phyloP scores from a whole-genome alignment of 1,140 invertebrate species.

The Leptinotarsa texana region DNA sequence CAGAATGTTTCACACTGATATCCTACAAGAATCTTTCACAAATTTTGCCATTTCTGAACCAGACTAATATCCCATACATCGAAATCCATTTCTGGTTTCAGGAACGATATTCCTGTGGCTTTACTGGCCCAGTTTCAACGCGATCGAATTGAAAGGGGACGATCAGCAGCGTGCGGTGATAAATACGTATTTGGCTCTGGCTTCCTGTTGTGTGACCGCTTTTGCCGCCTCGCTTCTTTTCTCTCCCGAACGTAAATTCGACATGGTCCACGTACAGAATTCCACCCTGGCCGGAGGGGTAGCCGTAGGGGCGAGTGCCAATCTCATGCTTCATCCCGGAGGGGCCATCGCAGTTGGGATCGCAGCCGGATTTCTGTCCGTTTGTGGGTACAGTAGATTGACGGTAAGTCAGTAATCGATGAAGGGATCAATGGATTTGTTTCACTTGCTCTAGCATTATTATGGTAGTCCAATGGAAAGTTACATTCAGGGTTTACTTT shows the following conservation, averaged over 20 bases:
- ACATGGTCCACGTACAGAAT: constrained; percentile 91
- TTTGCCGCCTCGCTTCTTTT: constrained; percentile 82
- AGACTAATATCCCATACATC: not conserved
- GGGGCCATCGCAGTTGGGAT: constrained; percentile 84
- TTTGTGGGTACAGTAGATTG: constrained; percentile 82
- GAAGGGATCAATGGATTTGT: no score
- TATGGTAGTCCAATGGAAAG: no score
- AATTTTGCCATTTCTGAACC: no score
- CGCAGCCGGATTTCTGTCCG: constrained; percentile 79
- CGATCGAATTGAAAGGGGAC: constrained; percentile 72
- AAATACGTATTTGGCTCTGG: constrained; percentile 89
- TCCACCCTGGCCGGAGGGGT: constrained; percentile 85
- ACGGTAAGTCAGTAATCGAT: constrained; percentile 65
- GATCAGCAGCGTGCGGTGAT: constrained; percentile 85
- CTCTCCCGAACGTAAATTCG: constrained; percentile 79
- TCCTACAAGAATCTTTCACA: no score
- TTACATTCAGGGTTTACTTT: no score
- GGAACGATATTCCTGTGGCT: constrained; percentile 93
- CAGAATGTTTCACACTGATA: no score
- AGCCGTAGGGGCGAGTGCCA: constrained; percentile 66
- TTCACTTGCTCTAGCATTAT: no score
- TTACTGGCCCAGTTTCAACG: constrained; percentile 97
- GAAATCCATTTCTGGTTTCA: constrained; percentile 49
- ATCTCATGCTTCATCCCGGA: constrained; percentile 84
- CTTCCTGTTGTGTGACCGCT: constrained; percentile 79